Base-by-base conservation (phyloP, 2,888 invertebrate species). In the Podotricha telesiphe region DNA sequence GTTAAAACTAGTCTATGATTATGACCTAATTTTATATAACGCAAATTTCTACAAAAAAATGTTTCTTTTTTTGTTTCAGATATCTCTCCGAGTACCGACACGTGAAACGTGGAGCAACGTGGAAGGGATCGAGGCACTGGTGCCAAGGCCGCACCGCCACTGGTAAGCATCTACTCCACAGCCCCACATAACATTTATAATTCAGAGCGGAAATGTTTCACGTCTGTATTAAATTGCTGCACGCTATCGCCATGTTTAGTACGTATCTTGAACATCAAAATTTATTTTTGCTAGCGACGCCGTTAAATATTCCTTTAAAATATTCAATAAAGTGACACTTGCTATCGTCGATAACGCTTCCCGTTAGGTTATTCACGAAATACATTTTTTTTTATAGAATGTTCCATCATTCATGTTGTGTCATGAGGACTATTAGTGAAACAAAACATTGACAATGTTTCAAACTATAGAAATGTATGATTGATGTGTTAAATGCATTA, bases 41-140 rank as follows among this genome's bases (percentile, higher is more conserved):
- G 6, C 6, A 28, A 28, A 28, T 28, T 28, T 5, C 6, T 37
- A 37, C 3, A 37, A 42, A 42, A 11, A 42, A 13, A 42, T 42
- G 4, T 13, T 1, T 8, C 56, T 74, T 74, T 1, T 8, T 58
- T 74, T 74, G 68, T 73, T 74, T 50, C 80, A 94, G 98, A 78
- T 99, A 98, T 91, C 93, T 99, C 81, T 99, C 99, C 69, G 99
- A 99, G 89, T 99, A 97, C 89, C 95, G 98, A 53, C 99, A 99
- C 89, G 99, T 99, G 59, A 97, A 98, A 83, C 95, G 99, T 37
- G 99, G 99, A 45, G 99, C 98, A 70, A 99, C 99, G 48, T 99
- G 99, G 99, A 97, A 97, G 85, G 97, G 96, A 47, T 95, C 96
- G 17, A 88, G 95, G 0, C 96, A 96, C 82, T 95, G 94, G 94